Percentiles rank a stretch among this genome's conserved stretches.
These are phyloP conservation scores for Pomacea canaliculata DNA, from an alignment of 2,888 invertebrate species.

Conservation along the genomic window DNA sequence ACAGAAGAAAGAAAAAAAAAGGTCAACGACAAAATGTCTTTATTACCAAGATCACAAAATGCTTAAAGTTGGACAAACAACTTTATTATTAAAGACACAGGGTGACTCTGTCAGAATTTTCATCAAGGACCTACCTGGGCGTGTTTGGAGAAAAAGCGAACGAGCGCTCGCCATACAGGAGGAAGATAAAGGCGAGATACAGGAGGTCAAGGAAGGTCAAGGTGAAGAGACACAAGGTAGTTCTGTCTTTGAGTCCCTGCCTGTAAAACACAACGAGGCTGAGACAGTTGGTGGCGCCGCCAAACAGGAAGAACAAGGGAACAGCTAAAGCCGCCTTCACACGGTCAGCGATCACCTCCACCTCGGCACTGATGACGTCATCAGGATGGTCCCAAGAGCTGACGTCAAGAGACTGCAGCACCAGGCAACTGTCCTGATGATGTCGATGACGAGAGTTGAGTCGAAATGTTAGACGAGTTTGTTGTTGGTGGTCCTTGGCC, in stretches of 20 bases:
- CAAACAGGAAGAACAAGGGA: not conserved
- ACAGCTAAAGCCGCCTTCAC: not conserved
- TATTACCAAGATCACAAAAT: too few species aligned
- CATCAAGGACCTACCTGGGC: too few species aligned
- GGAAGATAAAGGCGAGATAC: not conserved
- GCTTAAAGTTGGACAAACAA: too few species aligned
- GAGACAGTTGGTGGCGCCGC: conserved; percentile 5
- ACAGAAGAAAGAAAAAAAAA: too few species aligned
- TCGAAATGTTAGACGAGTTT: too few species aligned
- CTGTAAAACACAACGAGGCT: conserved; percentile 8
- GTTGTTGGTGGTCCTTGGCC: too few species aligned
- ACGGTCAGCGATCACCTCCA: not conserved
- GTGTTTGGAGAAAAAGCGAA: too few species aligned
- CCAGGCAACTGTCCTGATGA: not conserved
- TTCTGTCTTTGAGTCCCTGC: conserved; percentile 3
- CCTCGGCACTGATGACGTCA: not conserved
- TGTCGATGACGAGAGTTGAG: too few species aligned
- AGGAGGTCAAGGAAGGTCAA: conserved; percentile 8
- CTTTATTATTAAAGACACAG: too few species aligned
- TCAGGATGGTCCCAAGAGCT: not conserved
- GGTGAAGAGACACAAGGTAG: conserved; percentile 5
- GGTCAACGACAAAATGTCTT: too few species aligned
- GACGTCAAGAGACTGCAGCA: not conserved
- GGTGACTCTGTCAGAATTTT: too few species aligned
- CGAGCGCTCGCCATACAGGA: too few species aligned